Evolutionary conservation across 2,888 invertebrate species (phyloP), one percentile per base, ranked within the genome.

Genomic region (Heliconius erato): DNA sequence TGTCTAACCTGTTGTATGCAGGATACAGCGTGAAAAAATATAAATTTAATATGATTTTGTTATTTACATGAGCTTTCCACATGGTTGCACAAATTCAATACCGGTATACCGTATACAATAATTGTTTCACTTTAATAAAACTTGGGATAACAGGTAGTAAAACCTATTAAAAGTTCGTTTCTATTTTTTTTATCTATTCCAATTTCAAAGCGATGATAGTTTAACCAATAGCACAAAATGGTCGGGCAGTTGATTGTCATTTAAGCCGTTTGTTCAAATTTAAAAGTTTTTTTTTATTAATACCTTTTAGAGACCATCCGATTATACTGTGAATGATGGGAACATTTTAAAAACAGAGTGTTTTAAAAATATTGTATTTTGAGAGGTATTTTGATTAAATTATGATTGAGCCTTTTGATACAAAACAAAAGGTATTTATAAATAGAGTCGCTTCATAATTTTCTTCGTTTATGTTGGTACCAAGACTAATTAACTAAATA

Each of bases 191-290:
- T 26, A 35, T 63, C 26, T 63, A 76, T 63, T 63, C 63, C n/a
- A 26, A 63, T 63, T 76, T 63, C 76, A 76, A 76, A 76, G 63
- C 76, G 76, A 35, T 76, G 76, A 59, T 63, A 76, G 76, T 26
- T 40, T 63, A 35, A 76, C 35, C 76, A 59, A 63, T 63, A 40
- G 63, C 59, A 19, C 35, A 40, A 63, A 76, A 63, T 76, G 76
- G 76, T 76, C n/a, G 63, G 76, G 63, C 76, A 40, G 76, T 63
- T 76, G 76, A 76, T 76, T 59, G 76, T 76, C 76, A 76, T 76
- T 76, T 76, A 63, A 76, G 63, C 76, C 76, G 63, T 63, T 76
- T 76, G 76, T 63, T 35, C 16, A 40, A 63, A 76, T 63, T 63
- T 16, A 63, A 71, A 63, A 59, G 74, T n/a, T 59, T 76, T 54